Conservation (phyloP, 2,797 vertebrate genomes). For the Lutjanus argentimaculatus region DNA sequence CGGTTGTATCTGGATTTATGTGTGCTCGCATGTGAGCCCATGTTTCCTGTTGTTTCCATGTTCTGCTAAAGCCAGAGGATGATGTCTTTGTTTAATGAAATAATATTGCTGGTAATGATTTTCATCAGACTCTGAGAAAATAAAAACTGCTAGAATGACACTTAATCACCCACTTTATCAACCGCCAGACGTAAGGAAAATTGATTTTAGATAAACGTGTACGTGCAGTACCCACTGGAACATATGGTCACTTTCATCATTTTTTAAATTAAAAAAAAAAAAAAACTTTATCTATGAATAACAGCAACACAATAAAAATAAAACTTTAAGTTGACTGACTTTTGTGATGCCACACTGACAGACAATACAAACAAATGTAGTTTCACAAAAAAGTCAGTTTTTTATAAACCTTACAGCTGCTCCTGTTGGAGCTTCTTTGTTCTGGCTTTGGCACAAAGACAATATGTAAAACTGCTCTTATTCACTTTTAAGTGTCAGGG, state of each 20-base stretch:
- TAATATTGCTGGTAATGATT: slow-evolving; percentile 3
- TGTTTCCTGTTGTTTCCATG: slow-evolving; percentile 27
- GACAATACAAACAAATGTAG: too few relatives aligned
- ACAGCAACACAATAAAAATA: too few relatives aligned
- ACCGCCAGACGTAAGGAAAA: neutral
- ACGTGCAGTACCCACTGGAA: neutral
- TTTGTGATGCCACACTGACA: too few relatives aligned
- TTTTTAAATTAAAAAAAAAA: neutral
- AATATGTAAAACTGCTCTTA: too few relatives aligned
- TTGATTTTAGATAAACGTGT: neutral
- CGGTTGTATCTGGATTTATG: slow-evolving; percentile 48
- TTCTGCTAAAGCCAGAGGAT: slow-evolving; percentile 2
- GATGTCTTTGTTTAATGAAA: neutral
- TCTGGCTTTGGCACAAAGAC: too few relatives aligned
- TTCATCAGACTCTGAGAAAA: slow-evolving; percentile 5
- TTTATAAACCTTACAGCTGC: too few relatives aligned
- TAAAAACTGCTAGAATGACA: neutral
- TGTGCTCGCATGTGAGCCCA: neutral
- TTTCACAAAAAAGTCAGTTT: too few relatives aligned
- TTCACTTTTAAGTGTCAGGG: too few relatives aligned
- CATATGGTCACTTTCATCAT: neutral
- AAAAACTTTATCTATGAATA: neutral
- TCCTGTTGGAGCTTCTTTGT: too few relatives aligned
- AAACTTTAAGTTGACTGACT: too few relatives aligned
- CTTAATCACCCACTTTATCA: slow-evolving; percentile 10